These are phyloP conservation scores for Pygathrix nemaeus DNA, from an alignment of 2,113 vertebrate species.

Conservation along the genomic window DNA sequence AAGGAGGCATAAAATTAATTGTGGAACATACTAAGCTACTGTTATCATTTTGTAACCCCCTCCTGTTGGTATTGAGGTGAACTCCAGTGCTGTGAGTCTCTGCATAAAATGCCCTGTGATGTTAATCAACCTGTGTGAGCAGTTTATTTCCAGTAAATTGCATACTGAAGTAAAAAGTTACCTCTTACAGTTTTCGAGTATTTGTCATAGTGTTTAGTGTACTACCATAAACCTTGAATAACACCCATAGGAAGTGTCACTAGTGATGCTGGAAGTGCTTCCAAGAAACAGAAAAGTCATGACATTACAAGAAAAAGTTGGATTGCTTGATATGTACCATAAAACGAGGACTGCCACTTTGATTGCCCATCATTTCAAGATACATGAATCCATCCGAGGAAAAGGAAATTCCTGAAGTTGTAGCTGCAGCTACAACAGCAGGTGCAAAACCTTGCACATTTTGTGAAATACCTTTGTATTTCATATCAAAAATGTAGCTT, in stretches of 20 bases:
- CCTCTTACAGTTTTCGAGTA: neutral
- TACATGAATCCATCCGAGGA: neutral
- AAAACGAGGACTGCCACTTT: neutral
- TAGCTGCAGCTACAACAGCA: neutral
- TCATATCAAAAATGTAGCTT: neutral
- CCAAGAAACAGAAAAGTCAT: neutral
- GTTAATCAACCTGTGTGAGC: neutral
- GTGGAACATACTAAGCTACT: neutral
- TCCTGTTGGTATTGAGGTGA: neutral
- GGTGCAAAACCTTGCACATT: neutral
- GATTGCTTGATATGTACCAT: neutral
- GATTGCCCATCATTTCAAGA: neutral
- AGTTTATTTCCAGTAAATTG: neutral
- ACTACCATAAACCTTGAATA: neutral
- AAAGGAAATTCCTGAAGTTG: neutral
- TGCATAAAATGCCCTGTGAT: neutral
- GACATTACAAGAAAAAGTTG: neutral
- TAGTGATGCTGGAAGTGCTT: neutral
- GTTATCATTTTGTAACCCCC: too few species aligned
- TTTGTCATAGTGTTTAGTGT: neutral
- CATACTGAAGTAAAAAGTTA: neutral
- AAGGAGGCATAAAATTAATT: neutral
- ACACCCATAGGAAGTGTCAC: neutral
- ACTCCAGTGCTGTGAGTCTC: neutral
- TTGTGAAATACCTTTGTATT: neutral